phyloP scores from a whole-genome alignment of 2,113 vertebrate species.

The Scopus umbretta region DNA sequence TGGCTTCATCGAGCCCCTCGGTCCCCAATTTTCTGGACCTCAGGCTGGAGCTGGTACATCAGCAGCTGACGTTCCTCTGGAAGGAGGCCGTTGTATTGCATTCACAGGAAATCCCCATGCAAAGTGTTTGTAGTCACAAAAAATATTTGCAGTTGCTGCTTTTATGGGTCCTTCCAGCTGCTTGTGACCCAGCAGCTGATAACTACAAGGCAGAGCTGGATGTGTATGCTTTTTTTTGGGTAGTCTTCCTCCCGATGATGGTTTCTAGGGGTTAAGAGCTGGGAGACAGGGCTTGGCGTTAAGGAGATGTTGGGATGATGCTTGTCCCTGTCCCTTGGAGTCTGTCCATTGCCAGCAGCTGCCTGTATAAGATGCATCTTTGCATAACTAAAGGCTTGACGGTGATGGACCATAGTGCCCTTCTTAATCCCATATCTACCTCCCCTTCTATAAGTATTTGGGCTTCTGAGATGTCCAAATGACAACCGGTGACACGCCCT shows the following conservation, averaged over 20 bases:
- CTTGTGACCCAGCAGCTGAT: neutral
- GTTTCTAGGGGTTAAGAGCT: neutral
- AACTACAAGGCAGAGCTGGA: neutral
- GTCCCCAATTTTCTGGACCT: neutral
- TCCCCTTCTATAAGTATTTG: fast-evolving
- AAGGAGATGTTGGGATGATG: neutral
- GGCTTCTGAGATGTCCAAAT: neutral
- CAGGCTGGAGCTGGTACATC: neutral
- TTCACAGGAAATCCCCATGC: fast-evolving
- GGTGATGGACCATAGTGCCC: fast-evolving
- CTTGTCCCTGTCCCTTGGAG: neutral
- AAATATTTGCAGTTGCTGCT: neutral
- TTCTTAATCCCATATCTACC: neutral
- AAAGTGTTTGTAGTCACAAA: too few species aligned
- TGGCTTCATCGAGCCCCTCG: neutral
- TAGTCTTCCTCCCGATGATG: neutral
- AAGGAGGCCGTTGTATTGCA: fast-evolving
- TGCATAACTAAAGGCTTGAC: neutral
- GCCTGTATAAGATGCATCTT: neutral
- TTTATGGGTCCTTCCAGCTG: neutral
- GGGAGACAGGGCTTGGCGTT: neutral
- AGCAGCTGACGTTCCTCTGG: neutral
- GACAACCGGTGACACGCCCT: neutral
- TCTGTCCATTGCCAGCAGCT: neutral
- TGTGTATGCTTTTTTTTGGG: neutral